A percentile compares a stretch with the other conserved stretches of the same genome.
Evolutionary conservation across 2,797 vertebrate genomes (phyloP).

Genomic region (Tangara arthus): DNA sequence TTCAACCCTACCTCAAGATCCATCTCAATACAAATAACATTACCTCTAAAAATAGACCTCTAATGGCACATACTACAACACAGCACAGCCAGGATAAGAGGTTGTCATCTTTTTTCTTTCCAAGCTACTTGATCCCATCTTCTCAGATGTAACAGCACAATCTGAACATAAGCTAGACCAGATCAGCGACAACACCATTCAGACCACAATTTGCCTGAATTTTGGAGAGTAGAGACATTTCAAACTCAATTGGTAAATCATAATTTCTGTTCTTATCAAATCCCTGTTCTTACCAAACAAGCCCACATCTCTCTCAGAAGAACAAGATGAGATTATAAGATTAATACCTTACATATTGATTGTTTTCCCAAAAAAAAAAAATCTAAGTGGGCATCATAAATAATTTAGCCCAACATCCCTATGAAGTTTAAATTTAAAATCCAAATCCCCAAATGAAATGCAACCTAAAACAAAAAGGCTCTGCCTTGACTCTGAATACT

Average conservation of each 20-base stretch:
- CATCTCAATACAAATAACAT: neutral
- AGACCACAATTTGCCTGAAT: neutral
- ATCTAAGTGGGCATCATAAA: neutral
- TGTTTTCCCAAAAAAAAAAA: neutral
- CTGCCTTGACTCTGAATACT: neutral
- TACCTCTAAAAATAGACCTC: neutral
- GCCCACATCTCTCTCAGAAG: neutral
- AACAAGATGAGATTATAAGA: neutral
- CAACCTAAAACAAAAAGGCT: neutral
- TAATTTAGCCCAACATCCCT: neutral
- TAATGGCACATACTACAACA: neutral
- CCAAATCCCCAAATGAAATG: neutral
- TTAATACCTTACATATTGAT: accelerated
- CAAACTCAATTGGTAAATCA: neutral
- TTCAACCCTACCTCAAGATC: neutral
- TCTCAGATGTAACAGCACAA: neutral
- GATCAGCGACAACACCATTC: neutral
- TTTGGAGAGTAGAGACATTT: neutral
- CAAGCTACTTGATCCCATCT: neutral
- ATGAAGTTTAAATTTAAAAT: neutral
- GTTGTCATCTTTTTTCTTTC: neutral
- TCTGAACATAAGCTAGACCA: neutral
- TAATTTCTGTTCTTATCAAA: neutral
- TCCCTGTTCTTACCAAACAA: neutral
- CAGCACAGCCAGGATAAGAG: neutral